These are phyloP conservation scores for Hypsibius dujardini DNA, from an alignment of 1,140 invertebrate species.

Conservation along the genomic window DNA sequence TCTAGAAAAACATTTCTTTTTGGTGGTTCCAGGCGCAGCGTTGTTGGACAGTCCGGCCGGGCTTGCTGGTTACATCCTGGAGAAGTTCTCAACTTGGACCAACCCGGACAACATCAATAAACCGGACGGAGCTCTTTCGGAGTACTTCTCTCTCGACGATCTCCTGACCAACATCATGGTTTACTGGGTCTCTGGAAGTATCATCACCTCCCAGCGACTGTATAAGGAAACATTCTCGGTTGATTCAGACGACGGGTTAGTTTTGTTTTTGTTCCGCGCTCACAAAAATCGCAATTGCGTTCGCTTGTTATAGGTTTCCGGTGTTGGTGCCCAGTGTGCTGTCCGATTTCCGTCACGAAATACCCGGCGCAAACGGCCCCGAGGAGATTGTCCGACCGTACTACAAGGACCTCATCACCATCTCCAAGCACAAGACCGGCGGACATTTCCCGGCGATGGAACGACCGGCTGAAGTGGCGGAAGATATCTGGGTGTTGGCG, in stretches of 20 bases:
- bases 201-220: conserved; percentile 46
- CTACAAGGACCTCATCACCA: background rate
- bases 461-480: background rate
- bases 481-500: conserved; percentile 4
- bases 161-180: conserved; percentile 71
- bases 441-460: background rate
- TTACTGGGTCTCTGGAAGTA: conserved; percentile 59
- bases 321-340: background rate
- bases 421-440: background rate
- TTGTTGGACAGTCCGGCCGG: conserved; percentile 44
- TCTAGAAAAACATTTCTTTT: too few species aligned
- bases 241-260: background rate
- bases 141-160: conserved; percentile 47
- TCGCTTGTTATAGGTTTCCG: background rate
- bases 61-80: conserved; percentile 59
- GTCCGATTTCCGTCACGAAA: background rate
- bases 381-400: background rate
- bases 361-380: background rate
- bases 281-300: background rate
- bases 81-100: conserved; percentile 64
- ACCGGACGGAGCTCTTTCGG: conserved; percentile 50
- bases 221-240: background rate
- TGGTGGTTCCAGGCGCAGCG: conserved; percentile 21
- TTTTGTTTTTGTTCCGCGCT: background rate
- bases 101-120: conserved; percentile 32